A percentile compares a stretch with the other conserved stretches of the same genome.
These are phyloP conservation scores for Xestoiulus laeticollis DNA, from an alignment of 2,888 invertebrate species.

Conservation along the genomic window DNA sequence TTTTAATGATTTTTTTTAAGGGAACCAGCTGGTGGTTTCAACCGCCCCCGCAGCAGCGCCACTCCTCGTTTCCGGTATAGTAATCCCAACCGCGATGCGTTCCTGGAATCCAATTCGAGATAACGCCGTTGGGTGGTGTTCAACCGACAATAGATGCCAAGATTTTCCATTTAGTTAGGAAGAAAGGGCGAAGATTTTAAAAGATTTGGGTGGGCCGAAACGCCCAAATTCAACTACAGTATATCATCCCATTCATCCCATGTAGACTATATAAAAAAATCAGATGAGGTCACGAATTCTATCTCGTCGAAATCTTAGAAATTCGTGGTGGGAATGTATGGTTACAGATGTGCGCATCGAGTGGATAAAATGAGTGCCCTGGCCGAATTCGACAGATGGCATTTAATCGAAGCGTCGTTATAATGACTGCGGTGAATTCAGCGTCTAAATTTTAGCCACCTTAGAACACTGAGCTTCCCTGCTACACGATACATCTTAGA, in stretches of 20 bases:
- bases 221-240: background rate
- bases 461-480: too few species aligned
- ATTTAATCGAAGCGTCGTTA: too few species aligned
- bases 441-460: too few species aligned
- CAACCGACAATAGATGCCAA: background rate
- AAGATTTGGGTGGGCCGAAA: background rate
- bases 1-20: background rate
- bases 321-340: too few species aligned
- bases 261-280: too few species aligned
- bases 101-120: background rate
- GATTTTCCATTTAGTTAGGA: background rate
- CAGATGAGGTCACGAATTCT: too few species aligned
- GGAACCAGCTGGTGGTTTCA: background rate
- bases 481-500: too few species aligned
- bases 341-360: too few species aligned
- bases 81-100: background rate
- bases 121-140: conserved; percentile 18
- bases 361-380: too few species aligned
- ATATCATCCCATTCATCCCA: background rate
- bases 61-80: background rate
- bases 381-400: too few species aligned
- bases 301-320: too few species aligned
- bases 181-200: background rate
- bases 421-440: too few species aligned
- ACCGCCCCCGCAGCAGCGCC: background rate